These are phyloP conservation scores for Eospalax fontanierii DNA, from an alignment of 2,797 vertebrate genomes.

Conservation along the genomic window DNA sequence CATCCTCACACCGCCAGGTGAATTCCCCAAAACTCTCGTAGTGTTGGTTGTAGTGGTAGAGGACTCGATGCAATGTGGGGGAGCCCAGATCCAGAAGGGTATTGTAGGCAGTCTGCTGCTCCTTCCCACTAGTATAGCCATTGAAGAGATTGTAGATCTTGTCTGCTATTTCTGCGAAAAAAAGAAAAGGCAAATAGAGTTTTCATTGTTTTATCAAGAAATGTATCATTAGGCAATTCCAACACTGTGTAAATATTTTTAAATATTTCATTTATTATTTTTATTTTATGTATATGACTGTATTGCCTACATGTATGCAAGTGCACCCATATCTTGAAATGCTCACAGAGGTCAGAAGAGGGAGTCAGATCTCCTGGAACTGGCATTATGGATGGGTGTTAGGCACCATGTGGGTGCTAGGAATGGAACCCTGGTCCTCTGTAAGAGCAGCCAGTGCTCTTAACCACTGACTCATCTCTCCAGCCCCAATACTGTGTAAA, in stretches of 20 bases:
- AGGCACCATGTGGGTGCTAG: no score
- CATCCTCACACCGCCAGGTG: constrained; percentile 99
- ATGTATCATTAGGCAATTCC: not conserved
- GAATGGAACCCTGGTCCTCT: no score
- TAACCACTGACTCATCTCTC: no score
- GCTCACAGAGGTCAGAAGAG: no score
- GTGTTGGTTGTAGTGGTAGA: constrained; percentile 99
- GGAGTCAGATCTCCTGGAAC: no score
- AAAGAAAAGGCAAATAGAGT: constrained; percentile 22
- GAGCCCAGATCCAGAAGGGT: constrained; percentile 97
- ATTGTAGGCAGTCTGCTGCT: constrained; percentile 99
- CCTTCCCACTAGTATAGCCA: constrained; percentile 98
- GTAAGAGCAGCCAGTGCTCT: no score
- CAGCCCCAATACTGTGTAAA: not conserved
- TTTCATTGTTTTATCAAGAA: not conserved
- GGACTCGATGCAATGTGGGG: constrained; percentile 96
- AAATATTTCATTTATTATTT: no score
- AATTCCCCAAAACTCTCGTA: constrained; percentile 99
- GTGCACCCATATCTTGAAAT: no score
- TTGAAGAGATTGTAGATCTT: constrained; percentile 99
- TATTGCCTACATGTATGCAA: no score
- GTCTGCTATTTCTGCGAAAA: constrained; percentile 96
- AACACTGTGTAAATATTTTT: not conserved
- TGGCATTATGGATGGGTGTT: no score
- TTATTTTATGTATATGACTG: no score